Evolutionary conservation across 2,113 vertebrate genomes (phyloP), one percentile per base, ranked within the genome.

Genomic region (Castor canadensis): DNA sequence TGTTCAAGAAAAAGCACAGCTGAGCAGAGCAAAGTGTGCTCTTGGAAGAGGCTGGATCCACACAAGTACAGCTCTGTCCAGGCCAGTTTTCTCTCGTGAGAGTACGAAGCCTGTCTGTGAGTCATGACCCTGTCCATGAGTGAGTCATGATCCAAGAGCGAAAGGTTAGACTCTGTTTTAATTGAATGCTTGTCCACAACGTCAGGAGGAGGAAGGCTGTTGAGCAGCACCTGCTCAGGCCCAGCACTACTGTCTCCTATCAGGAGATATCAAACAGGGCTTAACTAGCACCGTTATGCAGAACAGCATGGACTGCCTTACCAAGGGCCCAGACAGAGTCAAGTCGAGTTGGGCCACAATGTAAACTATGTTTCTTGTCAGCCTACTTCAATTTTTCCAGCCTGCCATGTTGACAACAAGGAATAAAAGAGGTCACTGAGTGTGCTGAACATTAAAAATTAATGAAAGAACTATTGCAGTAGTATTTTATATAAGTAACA

Each of bases 361-460:
- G 0, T 38, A 81, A 72, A 16, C 95, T 89, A 35, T 82, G 84
- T 95, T 97, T 97, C 97, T 92, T 96, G 92, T 98, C 97, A 98
- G 97, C 97, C 96, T 95, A 92, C 98, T 98, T 98, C 98, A 98
- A 93, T 98, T 98, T 98, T 98, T 97, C 97, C 95, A 98, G 93
- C 77, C 96, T 98, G 95, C 98, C 97, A 98, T 97, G 97, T 98
- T 98, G 98, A 98, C 98, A 98, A 98, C 87, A 89, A 95, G 96
- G 97, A 98, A 98, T 97, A 98, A 98, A 98, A 97, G 96, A 98
- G 98, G 98, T 98, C 98, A 98, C 98, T 95, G 95, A 98, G 97
- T 98, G 98, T 97, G 93, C 98, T 96, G 98, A 90, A 95, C 98
- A 98, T 99, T 98, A 99, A 99, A 98, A 99, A 99, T 99, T 98